These are phyloP conservation scores for Coregonus suidteri DNA, from an alignment of 2,797 vertebrate species.

Conservation along the genomic window DNA sequence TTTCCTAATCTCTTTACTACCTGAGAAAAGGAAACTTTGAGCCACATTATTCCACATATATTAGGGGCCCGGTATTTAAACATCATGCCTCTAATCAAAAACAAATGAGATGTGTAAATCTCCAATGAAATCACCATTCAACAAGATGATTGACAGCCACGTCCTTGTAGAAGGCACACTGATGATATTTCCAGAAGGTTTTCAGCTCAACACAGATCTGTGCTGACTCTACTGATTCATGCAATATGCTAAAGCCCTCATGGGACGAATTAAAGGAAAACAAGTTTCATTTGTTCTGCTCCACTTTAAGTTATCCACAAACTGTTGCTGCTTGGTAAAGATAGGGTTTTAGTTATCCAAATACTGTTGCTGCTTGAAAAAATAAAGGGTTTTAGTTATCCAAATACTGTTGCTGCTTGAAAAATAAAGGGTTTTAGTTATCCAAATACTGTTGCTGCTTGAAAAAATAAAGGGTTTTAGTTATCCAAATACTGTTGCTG, in stretches of 20 bases:
- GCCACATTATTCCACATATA: slow-evolving; percentile 16
- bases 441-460: too few species aligned
- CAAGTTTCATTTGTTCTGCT: slow-evolving; percentile 39
- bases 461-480: too few species aligned
- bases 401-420: too few species aligned
- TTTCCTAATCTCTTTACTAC: neutral
- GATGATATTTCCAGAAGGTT: slow-evolving; percentile 64
- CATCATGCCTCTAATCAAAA: slow-evolving; percentile 56
- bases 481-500: too few species aligned
- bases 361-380: too few species aligned
- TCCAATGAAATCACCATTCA: slow-evolving; percentile 41
- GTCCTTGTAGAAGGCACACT: slow-evolving; percentile 48
- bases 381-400: too few species aligned
- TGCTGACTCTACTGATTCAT: slow-evolving; percentile 58
- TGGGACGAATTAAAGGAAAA: slow-evolving; percentile 52
- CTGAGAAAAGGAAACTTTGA: neutral
- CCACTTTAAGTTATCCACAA: slow-evolving; percentile 25
- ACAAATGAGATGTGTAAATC: slow-evolving; percentile 56
- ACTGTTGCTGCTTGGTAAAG: too few species aligned
- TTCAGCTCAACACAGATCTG: slow-evolving; percentile 34
- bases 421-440: too few species aligned
- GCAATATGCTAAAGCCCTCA: slow-evolving; percentile 47
- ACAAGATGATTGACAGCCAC: slow-evolving; percentile 55
- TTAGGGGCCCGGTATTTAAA: slow-evolving; percentile 36
- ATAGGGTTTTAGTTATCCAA: too few species aligned